Conservation (phyloP, 1,140 invertebrate genomes). For the Tetragonula clypearis region DNA sequence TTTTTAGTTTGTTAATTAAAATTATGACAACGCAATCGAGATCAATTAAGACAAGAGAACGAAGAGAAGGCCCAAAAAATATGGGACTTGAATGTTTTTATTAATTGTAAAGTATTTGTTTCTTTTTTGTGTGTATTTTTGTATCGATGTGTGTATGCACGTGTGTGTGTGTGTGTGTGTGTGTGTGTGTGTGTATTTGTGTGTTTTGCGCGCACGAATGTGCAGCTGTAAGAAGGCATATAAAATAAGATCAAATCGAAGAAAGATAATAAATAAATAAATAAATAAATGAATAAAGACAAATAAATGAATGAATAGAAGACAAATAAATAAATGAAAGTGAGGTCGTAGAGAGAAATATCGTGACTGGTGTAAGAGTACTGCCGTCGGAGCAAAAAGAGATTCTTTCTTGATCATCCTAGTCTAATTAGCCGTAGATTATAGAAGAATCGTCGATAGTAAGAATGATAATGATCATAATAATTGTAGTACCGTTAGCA, state of each 20-base stretch:
- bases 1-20: constrained; percentile 41
- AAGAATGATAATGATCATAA: constrained; percentile 72
- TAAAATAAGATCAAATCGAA: neutral
- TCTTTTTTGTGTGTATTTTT: neutral
- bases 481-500: constrained; percentile 70
- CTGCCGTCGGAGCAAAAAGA: constrained; percentile 47
- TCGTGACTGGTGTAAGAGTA: constrained; percentile 38
- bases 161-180: neutral
- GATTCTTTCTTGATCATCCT: constrained; percentile 65
- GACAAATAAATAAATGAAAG: neutral
- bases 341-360: neutral
- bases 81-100: neutral
- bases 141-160: neutral
- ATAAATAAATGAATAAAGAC: neutral
- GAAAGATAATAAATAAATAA: neutral
- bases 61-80: neutral
- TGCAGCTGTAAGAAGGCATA: neutral
- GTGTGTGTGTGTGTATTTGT: neutral
- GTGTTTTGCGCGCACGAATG: neutral
- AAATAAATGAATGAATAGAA: neutral
- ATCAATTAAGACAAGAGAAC: constrained; percentile 5
- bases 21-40: constrained; percentile 50
- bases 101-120: neutral
- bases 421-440: constrained; percentile 72
- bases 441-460: constrained; percentile 70